Evolutionary conservation across 2,797 vertebrate species (phyloP).

Genomic region (Crenuchus spilurus): DNA sequence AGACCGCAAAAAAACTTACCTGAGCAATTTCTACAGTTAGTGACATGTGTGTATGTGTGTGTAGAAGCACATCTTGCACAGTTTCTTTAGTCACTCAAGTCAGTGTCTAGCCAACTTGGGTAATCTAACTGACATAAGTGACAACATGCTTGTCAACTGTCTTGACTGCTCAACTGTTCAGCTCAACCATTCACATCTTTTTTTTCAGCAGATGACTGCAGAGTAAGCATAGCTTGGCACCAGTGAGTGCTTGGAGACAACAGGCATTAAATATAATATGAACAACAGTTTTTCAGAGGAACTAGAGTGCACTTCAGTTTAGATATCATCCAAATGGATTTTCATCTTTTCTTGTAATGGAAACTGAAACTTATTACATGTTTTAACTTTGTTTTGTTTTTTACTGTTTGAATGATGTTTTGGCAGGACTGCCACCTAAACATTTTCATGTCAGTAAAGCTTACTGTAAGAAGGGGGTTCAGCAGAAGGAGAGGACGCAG

Average conservation of each 20-base stretch:
- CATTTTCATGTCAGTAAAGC: too few species aligned
- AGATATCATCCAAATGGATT: too few species aligned
- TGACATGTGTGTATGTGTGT: not conserved
- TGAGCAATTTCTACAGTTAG: not conserved
- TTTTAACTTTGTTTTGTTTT: too few species aligned
- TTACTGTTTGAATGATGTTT: too few species aligned
- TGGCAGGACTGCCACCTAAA: too few species aligned
- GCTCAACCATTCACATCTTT: too few species aligned
- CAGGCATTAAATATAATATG: constrained; percentile 10
- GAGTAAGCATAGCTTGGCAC: constrained; percentile 16
- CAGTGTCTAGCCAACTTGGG: not conserved
- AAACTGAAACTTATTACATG: too few species aligned
- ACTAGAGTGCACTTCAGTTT: constrained; percentile 9
- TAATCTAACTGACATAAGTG: not conserved
- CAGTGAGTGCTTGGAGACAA: not conserved
- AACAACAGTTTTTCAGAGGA: constrained; percentile 18
- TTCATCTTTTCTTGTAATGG: too few species aligned
- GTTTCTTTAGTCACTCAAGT: not conserved
- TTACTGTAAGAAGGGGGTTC: too few species aligned
- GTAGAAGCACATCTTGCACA: not conserved
- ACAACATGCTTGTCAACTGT: not conserved
- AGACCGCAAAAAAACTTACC: not conserved
- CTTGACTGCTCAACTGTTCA: not conserved
- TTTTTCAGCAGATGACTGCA: not conserved
- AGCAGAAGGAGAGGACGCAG: too few species aligned